These are phyloP conservation scores for Campaea margaritaria DNA, from an alignment of 2,888 invertebrate species.

Conservation along the genomic window DNA sequence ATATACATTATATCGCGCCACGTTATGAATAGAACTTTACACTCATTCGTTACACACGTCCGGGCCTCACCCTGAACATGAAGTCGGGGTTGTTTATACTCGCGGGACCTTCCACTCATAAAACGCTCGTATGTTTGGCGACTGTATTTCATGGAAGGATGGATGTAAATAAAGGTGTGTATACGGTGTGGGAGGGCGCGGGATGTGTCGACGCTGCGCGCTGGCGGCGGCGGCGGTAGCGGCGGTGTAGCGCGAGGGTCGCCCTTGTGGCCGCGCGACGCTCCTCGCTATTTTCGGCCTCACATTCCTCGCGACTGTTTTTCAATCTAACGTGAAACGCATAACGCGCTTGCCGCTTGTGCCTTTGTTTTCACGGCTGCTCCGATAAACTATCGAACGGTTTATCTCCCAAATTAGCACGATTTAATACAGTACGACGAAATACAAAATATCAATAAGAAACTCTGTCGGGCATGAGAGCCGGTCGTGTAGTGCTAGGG, in stretches of 20 bases:
- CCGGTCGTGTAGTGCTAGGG: constrained; percentile 45
- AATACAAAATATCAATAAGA: constrained; percentile 46
- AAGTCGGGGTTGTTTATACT: constrained; percentile 60
- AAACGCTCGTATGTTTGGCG: constrained; percentile 60
- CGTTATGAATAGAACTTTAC: constrained; percentile 25
- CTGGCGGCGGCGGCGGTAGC: constrained; percentile 44
- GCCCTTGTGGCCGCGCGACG: constrained; percentile 81
- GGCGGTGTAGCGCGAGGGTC: constrained; percentile 68
- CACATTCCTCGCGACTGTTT: constrained; percentile 83
- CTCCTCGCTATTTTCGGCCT: constrained; percentile 83
- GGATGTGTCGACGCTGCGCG: constrained; percentile 41
- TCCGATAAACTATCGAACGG: constrained; percentile 54
- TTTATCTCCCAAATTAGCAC: constrained; percentile 52
- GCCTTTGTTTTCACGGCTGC: constrained; percentile 72
- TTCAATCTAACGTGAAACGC: constrained; percentile 83
- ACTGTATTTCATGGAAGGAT: constrained; percentile 69
- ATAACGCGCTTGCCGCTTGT: constrained; percentile 77
- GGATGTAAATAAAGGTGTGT: constrained; percentile 79
- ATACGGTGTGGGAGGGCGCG: constrained; percentile 52
- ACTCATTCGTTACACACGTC: constrained; percentile 32
- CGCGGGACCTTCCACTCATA: constrained; percentile 65
- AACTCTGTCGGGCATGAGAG: constrained; percentile 32
- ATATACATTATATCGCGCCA: not conserved
- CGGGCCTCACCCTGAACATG: constrained; percentile 54
- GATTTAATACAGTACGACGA: constrained; percentile 51